Base-by-base conservation (phyloP, 2,888 invertebrate genomes). In the Camptogramma bilineatum region DNA sequence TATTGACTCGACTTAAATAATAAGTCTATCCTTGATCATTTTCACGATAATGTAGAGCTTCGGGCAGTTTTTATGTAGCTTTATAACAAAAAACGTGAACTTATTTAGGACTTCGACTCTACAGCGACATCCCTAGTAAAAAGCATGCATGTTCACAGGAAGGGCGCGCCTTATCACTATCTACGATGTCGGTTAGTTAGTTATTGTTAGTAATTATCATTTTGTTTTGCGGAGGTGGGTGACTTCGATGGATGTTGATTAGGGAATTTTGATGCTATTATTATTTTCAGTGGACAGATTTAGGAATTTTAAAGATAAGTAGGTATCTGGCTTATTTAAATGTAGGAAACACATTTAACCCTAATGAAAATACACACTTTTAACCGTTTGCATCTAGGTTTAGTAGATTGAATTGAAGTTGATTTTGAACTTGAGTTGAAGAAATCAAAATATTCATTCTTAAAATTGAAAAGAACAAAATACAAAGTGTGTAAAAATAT, bases 111-210 rank as follows among this genome's bases (percentile, higher is more conserved):
- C 2, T 54, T 21, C 24, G 24, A 47, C 52, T n/a, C 16, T 3
- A 50, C 19, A 18, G 18, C 28, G 4, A 58, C 62, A 51, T 53
- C 62, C 21, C 62, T 66, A 66, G 56, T 50, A 34, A 62, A 39
- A 62, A 66, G 66, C 62, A 62, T 66, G 66, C 66, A 66, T 66
- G 78, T 70, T 71, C 73, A 72, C 75, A 62, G 61, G 34, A 4
- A 71, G 85, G 91, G 88, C 81, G 87, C 89, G 86, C 89, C 92
- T 90, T 91, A 90, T 91, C 91, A 83, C 77, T 87, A 90, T 91
- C 90, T 84, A 65, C 64, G 64, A 65, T 68, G 80, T 76, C 82
- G 87, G 88, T 90, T 86, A 88, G 84, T 83, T 84, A 66, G 47
- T 55, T 63, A 63, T 82, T 76, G 78, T 75, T 71, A 73, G 81